These are phyloP conservation scores for Oenanthe melanoleuca DNA, from an alignment of 2,113 vertebrate genomes.

Conservation along the genomic window DNA sequence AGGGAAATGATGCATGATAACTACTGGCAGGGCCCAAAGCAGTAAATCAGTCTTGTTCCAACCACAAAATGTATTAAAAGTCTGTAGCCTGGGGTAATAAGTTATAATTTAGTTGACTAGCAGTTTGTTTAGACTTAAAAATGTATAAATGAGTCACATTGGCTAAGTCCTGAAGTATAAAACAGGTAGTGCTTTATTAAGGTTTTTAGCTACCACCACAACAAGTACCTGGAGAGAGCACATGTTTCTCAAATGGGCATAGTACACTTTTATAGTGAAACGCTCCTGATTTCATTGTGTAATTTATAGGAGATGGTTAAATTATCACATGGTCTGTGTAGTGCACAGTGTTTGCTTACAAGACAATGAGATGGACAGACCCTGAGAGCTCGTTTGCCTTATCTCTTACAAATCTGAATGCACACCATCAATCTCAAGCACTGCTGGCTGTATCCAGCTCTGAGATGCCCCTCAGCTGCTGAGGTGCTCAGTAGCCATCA, in stretches of 20 bases:
- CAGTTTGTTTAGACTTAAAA: conserved; percentile 54
- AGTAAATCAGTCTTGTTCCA: conserved; percentile 49
- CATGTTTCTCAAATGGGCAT: neutral
- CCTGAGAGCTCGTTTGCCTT: conserved; percentile 23
- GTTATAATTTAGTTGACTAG: conserved; percentile 63
- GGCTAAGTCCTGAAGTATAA: conserved; percentile 36
- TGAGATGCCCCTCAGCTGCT: neutral
- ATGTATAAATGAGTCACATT: conserved; percentile 61
- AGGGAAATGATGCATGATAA: conserved; percentile 62
- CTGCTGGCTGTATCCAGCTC: neutral
- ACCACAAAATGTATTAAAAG: conserved; percentile 50
- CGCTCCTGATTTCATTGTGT: conserved; percentile 21
- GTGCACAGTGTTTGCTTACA: neutral
- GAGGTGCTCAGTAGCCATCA: neutral
- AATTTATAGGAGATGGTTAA: conserved; percentile 27
- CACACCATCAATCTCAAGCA: neutral
- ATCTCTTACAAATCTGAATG: neutral
- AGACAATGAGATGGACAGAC: conserved; percentile 15
- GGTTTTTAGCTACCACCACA: conserved; percentile 17
- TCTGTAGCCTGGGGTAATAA: conserved; percentile 55
- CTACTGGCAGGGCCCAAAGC: neutral
- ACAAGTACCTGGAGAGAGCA: conserved; percentile 9
- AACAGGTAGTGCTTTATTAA: conserved; percentile 58
- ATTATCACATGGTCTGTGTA: neutral
- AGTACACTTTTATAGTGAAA: conserved; percentile 24